Evolutionary conservation across 1,140 invertebrate genomes (phyloP), one percentile per base, ranked within the genome.

Genomic region (Pseudachorutes palmiensis): DNA sequence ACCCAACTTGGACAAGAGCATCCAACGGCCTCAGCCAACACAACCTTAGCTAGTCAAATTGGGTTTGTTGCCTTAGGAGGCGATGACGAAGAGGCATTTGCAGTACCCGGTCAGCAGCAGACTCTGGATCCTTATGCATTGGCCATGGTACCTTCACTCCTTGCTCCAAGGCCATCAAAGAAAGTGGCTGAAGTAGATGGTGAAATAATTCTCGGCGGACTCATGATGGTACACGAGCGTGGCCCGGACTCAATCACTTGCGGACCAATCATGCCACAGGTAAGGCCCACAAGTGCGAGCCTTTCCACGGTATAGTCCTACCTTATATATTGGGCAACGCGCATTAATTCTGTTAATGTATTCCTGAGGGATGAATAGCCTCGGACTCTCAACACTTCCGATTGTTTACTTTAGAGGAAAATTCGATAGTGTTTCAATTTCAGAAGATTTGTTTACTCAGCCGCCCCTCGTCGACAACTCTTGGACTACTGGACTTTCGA

Each of bases 191-290:
- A 88, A 0, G 86, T 95, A 1, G 88, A 91, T 75, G 93, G 72
- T 31, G 66, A 71, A 19, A 78, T 83, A 36, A 74, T 78, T 9
- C 78, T 97, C 0, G 94, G 94, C 2, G 93, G 91, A 0, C 80
- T 96, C 2, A 95, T 96, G 89, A 96, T 96, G 93, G 89, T 94
- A 0, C 94, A 97, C 80, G 91, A 93, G 71, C 80, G 93, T n/a
- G 89, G 93, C 75, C 51, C 51, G 24, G 88, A 90, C 72, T 80
- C 80, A 29, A 83, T 87, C 64, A 90, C 85, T 2, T 95, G 93
- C 76, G 94, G 93, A 0, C 90, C 88, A 0, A 87, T 97, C 9
- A 96, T 96, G 93, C 91, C 92, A 0, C 92, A 97, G 77, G 94
- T 93, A 55, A 24, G n/a, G n/a, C n/a, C n/a, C n/a, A n/a, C n/a